phyloP scores from a whole-genome alignment of 2,113 vertebrate genomes.

The Artemisiospiza belli region DNA sequence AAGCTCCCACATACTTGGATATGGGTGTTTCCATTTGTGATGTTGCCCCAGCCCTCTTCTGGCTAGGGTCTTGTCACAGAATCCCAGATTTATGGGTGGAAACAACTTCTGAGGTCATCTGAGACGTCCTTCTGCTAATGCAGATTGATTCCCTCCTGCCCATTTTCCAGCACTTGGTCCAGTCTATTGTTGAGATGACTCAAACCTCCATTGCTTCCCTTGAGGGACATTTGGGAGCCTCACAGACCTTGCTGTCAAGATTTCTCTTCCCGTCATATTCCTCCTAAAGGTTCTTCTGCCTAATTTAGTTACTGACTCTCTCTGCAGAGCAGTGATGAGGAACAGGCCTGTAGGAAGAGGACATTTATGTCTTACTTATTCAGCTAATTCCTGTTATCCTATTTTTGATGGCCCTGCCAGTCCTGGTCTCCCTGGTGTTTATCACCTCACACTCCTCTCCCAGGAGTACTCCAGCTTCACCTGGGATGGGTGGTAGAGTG shows the following conservation, averaged over 20 bases:
- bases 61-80: not conserved
- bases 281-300: constrained; percentile 30
- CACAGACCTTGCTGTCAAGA: constrained; percentile 10
- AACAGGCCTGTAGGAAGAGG: constrained; percentile 8
- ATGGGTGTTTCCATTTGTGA: not conserved
- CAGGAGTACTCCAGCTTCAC: accelerated
- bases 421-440: not conserved
- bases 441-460: not conserved
- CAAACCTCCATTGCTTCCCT: not conserved
- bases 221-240: not conserved
- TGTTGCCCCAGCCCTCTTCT: not conserved
- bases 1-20: not conserved
- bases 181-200: constrained; percentile 48
- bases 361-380: not conserved
- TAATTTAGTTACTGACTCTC: constrained; percentile 42
- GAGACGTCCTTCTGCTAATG: not conserved
- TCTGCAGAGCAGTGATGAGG: constrained; percentile 24
- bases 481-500: not conserved
- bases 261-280: not conserved
- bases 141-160: constrained; percentile 38
- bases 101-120: constrained; percentile 21
- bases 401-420: not conserved
- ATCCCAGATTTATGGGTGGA: constrained; percentile 20
- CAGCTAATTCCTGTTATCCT: not conserved
- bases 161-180: constrained; percentile 33